Conservation (phyloP, 23 tunicate species). For the Styela clava region DNA sequence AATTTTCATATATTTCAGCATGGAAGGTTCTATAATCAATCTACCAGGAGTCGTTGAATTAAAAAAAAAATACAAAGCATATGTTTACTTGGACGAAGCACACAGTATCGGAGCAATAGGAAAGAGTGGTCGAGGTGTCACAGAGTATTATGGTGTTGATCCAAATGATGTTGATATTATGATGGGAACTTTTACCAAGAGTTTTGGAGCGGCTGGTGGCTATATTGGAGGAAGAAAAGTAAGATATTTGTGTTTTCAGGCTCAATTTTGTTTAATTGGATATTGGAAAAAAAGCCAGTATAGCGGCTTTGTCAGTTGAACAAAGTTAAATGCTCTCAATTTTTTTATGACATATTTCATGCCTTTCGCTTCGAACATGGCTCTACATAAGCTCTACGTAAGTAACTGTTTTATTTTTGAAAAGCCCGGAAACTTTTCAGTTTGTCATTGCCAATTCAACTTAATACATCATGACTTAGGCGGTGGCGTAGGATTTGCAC, state of each 20-base stretch:
- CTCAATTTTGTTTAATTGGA: neutral
- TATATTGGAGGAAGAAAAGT: slow-evolving; percentile 73
- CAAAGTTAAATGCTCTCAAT: neutral
- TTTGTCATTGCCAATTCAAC: too few species aligned
- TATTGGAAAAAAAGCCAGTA: too few species aligned
- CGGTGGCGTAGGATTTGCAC: too few species aligned
- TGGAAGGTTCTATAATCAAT: slow-evolving; percentile 98
- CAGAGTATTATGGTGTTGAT: slow-evolving; percentile 91
- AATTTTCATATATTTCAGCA: too few species aligned
- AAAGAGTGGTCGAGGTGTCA: slow-evolving; percentile 82
- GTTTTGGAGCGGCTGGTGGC: slow-evolving; percentile 96
- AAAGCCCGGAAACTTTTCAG: too few species aligned
- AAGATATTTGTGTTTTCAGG: neutral
- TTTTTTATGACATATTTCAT: neutral
- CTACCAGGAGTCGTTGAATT: slow-evolving; percentile 73
- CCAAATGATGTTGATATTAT: slow-evolving; percentile 80
- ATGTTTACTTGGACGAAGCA: slow-evolving; percentile 94
- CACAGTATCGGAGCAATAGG: slow-evolving; percentile 99
- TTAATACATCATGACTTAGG: too few species aligned
- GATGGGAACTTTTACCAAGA: slow-evolving; percentile 98
- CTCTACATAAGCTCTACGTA: too few species aligned
- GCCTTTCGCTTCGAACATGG: neutral
- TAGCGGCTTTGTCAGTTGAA: too few species aligned
- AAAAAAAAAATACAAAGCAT: slow-evolving; percentile 97
- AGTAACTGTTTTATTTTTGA: too few species aligned